Evolutionary conservation across 2,797 vertebrate species (phyloP).

Genomic region (Rhinichthys osculus): DNA sequence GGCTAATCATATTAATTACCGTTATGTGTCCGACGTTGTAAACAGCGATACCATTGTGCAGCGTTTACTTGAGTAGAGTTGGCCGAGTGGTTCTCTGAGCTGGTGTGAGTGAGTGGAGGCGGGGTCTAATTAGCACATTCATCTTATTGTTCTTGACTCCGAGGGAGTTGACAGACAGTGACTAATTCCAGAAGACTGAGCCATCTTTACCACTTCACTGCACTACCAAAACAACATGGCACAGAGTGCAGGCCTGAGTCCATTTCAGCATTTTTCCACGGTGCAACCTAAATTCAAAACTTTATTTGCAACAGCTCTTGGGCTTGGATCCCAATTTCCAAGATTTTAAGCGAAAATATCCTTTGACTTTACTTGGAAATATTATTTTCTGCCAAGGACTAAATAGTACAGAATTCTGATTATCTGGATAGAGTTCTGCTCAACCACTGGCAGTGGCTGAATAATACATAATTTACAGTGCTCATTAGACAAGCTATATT

Average conservation of each 20-base stretch:
- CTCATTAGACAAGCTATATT: slow-evolving; percentile 12
- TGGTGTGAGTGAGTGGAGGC: too few species aligned
- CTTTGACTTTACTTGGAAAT: slow-evolving; percentile 23
- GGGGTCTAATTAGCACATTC: too few species aligned
- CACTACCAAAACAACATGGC: slow-evolving; percentile 50
- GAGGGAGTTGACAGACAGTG: not conserved
- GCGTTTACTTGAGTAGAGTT: too few species aligned
- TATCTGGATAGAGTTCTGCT: too few species aligned
- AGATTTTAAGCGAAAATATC: slow-evolving; percentile 34
- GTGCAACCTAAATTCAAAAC: slow-evolving; percentile 24
- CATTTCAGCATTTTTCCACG: slow-evolving; percentile 51
- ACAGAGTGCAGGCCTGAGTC: slow-evolving; percentile 11
- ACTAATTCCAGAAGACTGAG: slow-evolving; percentile 31
- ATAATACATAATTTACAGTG: not conserved
- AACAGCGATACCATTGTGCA: too few species aligned
- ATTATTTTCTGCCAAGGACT: not conserved
- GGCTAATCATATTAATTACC: too few species aligned
- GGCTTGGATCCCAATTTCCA: slow-evolving; percentile 36
- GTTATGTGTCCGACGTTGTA: too few species aligned
- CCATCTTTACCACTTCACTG: slow-evolving; percentile 27
- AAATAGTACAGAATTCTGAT: too few species aligned
- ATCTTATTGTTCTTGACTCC: not conserved
- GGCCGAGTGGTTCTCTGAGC: too few species aligned
- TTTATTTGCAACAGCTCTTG: slow-evolving; percentile 19
- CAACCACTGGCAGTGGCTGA: not conserved